phyloP scores from a whole-genome alignment of 2,797 vertebrate genomes.

The Centropyge bicolor region DNA sequence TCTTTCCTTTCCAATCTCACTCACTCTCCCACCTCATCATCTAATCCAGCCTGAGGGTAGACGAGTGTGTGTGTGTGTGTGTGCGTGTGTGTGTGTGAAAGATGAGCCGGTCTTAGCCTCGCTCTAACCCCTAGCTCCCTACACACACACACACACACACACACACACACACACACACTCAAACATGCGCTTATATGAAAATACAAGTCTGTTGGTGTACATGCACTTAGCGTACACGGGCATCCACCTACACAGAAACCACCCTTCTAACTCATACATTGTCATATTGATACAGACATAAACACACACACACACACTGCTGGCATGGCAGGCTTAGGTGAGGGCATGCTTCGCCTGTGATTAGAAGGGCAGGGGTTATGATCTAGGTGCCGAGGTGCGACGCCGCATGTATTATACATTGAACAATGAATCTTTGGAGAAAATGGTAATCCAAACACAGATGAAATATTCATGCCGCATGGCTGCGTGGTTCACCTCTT shows the following conservation, averaged over 20 bases:
- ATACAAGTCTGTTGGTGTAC: slow-evolving; percentile 32
- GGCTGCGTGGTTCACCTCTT: slow-evolving; percentile 72
- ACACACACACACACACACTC: slow-evolving; percentile 37
- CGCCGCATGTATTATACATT: slow-evolving; percentile 78
- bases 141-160: slow-evolving; percentile 18
- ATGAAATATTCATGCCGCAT: slow-evolving; percentile 82
- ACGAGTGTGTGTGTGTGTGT: slow-evolving; percentile 50
- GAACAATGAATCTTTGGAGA: slow-evolving; percentile 78
- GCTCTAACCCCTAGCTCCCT: slow-evolving; percentile 71
- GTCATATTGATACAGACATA: slow-evolving; percentile 6
- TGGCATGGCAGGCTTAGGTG: slow-evolving; percentile 56
- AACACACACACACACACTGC: slow-evolving; percentile 22
- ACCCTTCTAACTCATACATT: slow-evolving; percentile 10
- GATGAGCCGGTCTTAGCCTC: slow-evolving; percentile 79
- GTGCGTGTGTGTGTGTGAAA: slow-evolving; percentile 49
- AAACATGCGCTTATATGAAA: slow-evolving; percentile 36
- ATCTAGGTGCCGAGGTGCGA: slow-evolving; percentile 62
- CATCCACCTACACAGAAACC: slow-evolving; percentile 54
- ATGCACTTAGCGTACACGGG: slow-evolving; percentile 26
- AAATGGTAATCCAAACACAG: slow-evolving; percentile 80
- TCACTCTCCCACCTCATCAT: slow-evolving; percentile 80
- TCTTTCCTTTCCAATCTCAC: slow-evolving; percentile 69
- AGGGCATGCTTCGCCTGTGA: slow-evolving; percentile 62
- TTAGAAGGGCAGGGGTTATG: slow-evolving; percentile 72
- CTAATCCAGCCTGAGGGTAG: slow-evolving; percentile 80